These are phyloP conservation scores for Miniopterus natalensis DNA, from an alignment of 2,113 vertebrate species.

Conservation along the genomic window DNA sequence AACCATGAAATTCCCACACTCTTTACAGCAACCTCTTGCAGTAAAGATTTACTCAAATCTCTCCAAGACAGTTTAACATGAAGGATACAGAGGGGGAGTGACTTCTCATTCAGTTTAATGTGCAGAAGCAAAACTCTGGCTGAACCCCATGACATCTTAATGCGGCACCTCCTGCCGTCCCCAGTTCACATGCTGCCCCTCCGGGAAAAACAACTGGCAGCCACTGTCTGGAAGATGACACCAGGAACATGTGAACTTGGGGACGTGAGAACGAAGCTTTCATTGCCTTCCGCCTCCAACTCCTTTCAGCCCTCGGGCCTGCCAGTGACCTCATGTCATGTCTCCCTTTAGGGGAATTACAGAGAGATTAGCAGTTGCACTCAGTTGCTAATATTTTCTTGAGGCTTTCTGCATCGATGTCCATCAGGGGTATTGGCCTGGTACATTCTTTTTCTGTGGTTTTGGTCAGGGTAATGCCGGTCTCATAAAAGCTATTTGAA, in stretches of 20 bases:
- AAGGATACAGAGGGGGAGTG: neutral
- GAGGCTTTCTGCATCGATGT: neutral
- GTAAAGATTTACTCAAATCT: neutral
- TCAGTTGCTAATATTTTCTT: neutral
- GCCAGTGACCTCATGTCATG: rapidly evolving
- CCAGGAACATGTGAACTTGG: neutral
- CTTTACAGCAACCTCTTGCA: neutral
- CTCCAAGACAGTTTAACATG: neutral
- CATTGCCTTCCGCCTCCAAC: neutral
- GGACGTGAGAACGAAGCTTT: neutral
- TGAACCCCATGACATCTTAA: no score
- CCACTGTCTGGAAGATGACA: neutral
- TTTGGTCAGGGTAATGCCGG: no score
- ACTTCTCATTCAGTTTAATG: neutral
- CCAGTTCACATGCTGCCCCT: neutral
- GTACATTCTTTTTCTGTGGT: neutral
- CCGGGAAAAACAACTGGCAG: neutral
- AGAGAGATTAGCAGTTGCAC: neutral
- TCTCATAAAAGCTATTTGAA: neutral
- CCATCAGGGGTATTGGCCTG: neutral
- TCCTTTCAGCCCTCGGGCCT: rapidly evolving
- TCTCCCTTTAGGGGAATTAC: neutral
- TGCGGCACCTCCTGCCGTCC: neutral
- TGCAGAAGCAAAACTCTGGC: neutral
- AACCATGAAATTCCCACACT: neutral